phyloP scores from a whole-genome alignment of 2,888 invertebrate species.

The Trachelus stipa region DNA sequence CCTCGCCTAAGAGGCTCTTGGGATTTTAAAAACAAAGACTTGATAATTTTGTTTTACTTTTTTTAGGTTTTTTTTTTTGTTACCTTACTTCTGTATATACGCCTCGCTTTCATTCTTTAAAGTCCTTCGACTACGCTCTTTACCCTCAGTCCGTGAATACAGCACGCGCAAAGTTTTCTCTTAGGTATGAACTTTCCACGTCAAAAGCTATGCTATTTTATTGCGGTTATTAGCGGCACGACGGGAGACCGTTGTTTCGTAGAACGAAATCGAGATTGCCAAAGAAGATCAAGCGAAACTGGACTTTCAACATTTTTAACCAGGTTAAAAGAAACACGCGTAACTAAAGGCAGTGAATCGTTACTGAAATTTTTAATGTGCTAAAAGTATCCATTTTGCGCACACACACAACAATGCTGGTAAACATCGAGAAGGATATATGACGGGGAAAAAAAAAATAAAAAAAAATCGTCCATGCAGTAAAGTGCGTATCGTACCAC shows the following conservation, averaged over 20 bases:
- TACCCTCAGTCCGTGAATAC: not conserved
- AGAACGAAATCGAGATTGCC: not conserved
- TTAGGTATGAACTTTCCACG: not conserved
- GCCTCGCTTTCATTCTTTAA: not conserved
- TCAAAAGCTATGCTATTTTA: not conserved
- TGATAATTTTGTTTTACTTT: not conserved
- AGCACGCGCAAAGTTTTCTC: not conserved
- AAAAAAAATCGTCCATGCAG: too few relatives aligned
- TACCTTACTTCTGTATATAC: not conserved
- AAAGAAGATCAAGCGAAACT: not conserved
- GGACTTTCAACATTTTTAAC: not conserved
- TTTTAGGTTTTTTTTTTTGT: not conserved
- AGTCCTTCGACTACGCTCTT: not conserved
- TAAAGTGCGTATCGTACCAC: not conserved
- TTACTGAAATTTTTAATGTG: not conserved
- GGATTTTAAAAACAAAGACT: not conserved
- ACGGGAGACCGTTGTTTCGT: not conserved
- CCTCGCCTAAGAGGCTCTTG: not conserved
- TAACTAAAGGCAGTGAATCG: not conserved
- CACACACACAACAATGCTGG: not conserved
- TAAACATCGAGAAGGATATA: not conserved
- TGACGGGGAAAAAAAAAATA: not conserved
- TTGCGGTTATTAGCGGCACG: not conserved
- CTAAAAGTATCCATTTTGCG: not conserved
- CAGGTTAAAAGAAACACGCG: not conserved